Evolutionary conservation across 2,797 vertebrate genomes (phyloP).

Genomic region (Chloroceryle amazona): DNA sequence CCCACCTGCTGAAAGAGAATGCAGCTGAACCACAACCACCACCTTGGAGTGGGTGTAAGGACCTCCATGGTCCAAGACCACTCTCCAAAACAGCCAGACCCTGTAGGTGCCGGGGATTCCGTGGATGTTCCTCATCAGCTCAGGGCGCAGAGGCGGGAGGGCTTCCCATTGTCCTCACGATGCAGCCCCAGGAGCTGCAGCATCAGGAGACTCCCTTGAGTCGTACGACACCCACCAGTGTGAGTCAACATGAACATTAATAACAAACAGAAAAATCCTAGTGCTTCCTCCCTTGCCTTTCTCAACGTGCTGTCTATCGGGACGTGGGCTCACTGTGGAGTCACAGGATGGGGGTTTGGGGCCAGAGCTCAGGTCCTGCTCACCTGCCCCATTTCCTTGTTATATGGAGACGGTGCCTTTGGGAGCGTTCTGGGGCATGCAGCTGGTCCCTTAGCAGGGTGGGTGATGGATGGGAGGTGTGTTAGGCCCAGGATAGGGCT

Average conservation of each 20-base stretch:
- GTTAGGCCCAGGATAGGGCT: background rate
- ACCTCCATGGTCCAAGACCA: background rate
- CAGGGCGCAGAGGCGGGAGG: background rate
- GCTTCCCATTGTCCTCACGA: background rate
- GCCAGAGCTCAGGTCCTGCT: background rate
- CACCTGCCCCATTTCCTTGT: accelerated
- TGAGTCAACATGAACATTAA: conserved; percentile 42
- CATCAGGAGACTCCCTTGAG: conserved; percentile 10
- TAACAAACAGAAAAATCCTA: background rate
- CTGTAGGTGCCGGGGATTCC: accelerated
- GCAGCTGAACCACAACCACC: background rate
- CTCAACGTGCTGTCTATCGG: background rate
- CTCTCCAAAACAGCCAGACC: background rate
- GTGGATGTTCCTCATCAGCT: background rate
- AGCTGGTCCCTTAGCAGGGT: accelerated
- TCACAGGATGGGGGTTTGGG: accelerated
- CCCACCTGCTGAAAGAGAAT: accelerated
- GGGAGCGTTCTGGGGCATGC: background rate
- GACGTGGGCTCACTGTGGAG: background rate
- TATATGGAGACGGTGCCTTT: accelerated
- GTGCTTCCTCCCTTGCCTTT: background rate
- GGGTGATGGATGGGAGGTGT: background rate
- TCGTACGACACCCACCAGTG: background rate
- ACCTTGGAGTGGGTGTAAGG: accelerated
- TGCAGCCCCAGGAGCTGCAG: background rate